Evolutionary conservation across 1,140 invertebrate species (phyloP).

Genomic region (Protaetia brevitarsis): DNA sequence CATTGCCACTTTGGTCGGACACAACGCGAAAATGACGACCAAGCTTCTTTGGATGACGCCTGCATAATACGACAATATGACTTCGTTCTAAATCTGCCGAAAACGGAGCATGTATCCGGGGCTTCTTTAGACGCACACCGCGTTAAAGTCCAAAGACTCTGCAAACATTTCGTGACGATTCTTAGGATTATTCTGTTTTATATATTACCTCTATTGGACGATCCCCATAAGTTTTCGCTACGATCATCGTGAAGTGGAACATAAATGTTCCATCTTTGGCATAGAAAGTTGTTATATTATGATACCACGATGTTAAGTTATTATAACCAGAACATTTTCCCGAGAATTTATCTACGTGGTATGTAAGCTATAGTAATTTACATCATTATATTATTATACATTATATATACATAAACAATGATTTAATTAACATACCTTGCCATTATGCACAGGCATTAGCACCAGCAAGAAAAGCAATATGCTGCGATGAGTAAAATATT

Average conservation of each 20-base stretch:
- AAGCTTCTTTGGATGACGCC: neutral
- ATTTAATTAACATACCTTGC: neutral
- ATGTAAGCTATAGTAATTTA: neutral
- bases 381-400: neutral
- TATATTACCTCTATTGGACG: neutral
- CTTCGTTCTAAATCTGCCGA: neutral
- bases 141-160: neutral
- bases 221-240: neutral
- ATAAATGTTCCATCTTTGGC: neutral
- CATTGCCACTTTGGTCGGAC: neutral
- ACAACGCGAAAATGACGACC: neutral
- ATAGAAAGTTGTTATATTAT: neutral
- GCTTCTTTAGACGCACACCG: neutral
- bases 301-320: neutral
- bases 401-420: neutral
- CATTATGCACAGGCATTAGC: too few relatives aligned
- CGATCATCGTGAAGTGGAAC: neutral
- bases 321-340: neutral
- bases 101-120: neutral
- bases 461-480: too few relatives aligned
- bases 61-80: neutral
- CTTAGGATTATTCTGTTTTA: too few relatives aligned
- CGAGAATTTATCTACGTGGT: neutral
- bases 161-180: too few relatives aligned
- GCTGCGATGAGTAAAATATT: too few relatives aligned